These are phyloP conservation scores for Labeo calbasu DNA, from an alignment of 2,797 vertebrate genomes.

Conservation along the genomic window DNA sequence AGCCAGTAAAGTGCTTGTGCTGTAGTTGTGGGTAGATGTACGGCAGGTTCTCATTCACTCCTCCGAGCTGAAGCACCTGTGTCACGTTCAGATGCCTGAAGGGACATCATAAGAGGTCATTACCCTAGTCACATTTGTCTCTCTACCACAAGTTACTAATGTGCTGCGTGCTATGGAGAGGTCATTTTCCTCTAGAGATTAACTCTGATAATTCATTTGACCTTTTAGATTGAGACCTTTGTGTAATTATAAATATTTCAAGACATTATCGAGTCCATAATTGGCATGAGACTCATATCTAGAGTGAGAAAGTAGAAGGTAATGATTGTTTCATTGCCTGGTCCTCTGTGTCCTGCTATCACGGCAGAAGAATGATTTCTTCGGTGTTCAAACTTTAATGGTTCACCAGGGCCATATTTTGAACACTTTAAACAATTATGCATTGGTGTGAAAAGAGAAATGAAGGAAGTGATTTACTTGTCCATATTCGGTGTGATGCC, in stretches of 20 bases:
- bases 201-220: constrained; percentile 45
- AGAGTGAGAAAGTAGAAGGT: constrained; percentile 20
- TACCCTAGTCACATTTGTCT: constrained; percentile 6
- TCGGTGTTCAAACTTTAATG: background rate
- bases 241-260: constrained; percentile 46
- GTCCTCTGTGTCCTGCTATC: background rate
- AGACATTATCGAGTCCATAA: constrained; percentile 41
- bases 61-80: constrained; percentile 88
- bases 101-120: constrained; percentile 23
- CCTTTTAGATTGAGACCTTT: constrained; percentile 47
- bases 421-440: background rate
- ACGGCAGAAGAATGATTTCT: background rate
- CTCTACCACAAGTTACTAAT: constrained; percentile 15
- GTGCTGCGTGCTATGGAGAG: constrained; percentile 17
- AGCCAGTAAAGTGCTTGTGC: constrained; percentile 89
- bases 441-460: background rate
- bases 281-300: constrained; percentile 44
- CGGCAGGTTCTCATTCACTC: constrained; percentile 85
- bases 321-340: constrained; percentile 22
- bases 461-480: constrained; percentile 68
- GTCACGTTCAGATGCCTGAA: constrained; percentile 83
- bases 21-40: constrained; percentile 85
- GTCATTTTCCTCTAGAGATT: constrained; percentile 27
- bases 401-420: background rate
- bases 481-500: constrained; percentile 79